These are phyloP conservation scores for Presbytis comata DNA, from an alignment of 2,797 vertebrate species.

Conservation along the genomic window DNA sequence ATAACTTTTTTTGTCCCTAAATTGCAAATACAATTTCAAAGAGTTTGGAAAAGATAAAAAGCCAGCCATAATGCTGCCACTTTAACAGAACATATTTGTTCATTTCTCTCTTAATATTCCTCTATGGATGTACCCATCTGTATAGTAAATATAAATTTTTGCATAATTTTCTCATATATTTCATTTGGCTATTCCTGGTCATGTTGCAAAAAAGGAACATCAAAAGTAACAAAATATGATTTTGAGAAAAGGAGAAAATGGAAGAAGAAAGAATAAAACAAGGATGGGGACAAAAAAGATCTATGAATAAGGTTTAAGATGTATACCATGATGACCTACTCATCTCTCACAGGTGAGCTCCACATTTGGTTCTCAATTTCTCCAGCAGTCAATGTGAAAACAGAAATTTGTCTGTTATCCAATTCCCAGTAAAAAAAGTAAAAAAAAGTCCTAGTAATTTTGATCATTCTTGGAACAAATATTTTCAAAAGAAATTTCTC, in stretches of 20 bases:
- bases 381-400: background rate
- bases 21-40: background rate
- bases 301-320: background rate
- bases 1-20: background rate
- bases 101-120: background rate
- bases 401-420: background rate
- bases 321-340: background rate
- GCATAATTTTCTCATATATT: background rate
- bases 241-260: background rate
- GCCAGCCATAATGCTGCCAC: background rate
- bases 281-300: background rate
- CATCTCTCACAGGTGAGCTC: background rate
- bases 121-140: background rate
- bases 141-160: background rate
- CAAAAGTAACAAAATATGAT: background rate
- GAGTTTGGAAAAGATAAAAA: background rate
- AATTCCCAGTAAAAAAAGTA: background rate
- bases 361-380: background rate
- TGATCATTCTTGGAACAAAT: background rate
- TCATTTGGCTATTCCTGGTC: background rate
- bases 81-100: constrained; percentile 10
- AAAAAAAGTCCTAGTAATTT: background rate
- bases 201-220: background rate
- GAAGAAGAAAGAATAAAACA: background rate
- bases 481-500: background rate